Base-by-base conservation (phyloP, 2,888 invertebrate species). In the Apodemia duryi region DNA sequence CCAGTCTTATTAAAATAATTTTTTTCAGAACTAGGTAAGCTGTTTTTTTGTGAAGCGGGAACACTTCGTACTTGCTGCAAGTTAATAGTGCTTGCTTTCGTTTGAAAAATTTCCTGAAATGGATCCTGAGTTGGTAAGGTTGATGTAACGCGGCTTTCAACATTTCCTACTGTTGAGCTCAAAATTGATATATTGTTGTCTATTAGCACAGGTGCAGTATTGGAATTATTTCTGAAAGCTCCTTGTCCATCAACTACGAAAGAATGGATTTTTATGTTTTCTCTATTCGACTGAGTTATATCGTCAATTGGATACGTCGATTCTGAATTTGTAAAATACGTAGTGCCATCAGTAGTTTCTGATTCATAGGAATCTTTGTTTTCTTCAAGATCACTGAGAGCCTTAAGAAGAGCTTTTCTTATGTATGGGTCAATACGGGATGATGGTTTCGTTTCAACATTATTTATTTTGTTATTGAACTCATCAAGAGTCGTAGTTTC, bases 201-300 rank as follows among this genome's bases (percentile, higher is more conserved):
- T 64, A 85, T 77, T 63, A 82, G 70, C 54, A 82, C 86, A 28
- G 91, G 88, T 29, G 79, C 77, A 38, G 78, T 74, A 63, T 84
- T 81, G 21, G 82, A 80, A 64, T 76, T 83, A 67, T 84, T 88
- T 38, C 76, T 75, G 71, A 91, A 89, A 21, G 91, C 87, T 49
- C 85, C 80, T 73, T 91, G 89, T 11, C 92, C 89, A 69, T 92
- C 88, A 2, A 93, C 91, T 46, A 92, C 81, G 72, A 93, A 91
- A 0, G 95, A 94, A 75, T 94, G 93, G 68, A 94, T 93, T 73
- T 94, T 93, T 71, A 88, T 70, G 64, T 70, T 72, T 66, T 71
- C 65, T 70, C 72, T 69, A 64, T 67, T 62, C 29, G 65, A 13
- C 9, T 29, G 28, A 11, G 32, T 57, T 32, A 57, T 32, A 32